phyloP scores from a whole-genome alignment of 2,113 vertebrate genomes.

The Podiceps cristatus region DNA sequence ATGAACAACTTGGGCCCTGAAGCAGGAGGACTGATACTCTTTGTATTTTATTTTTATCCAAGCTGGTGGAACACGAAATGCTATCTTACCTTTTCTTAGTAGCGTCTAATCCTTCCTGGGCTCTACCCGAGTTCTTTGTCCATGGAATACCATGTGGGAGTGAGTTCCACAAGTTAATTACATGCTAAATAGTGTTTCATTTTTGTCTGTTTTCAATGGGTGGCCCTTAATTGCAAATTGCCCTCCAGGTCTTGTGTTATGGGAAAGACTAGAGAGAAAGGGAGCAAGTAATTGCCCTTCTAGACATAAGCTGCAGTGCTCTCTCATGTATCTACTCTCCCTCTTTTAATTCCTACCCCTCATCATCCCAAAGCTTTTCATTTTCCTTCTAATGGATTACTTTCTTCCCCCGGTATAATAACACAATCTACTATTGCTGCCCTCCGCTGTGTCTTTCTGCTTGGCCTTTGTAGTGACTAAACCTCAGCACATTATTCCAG shows the following conservation, averaged over 20 bases:
- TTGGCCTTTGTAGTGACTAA: conserved; percentile 33
- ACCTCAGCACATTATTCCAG: conserved; percentile 1
- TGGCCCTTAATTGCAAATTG: conserved; percentile 50
- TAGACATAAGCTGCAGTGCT: background rate
- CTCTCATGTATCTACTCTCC: background rate
- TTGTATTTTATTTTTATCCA: conserved; percentile 60
- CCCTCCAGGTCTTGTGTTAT: conserved; percentile 34
- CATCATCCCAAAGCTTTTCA: conserved; percentile 31
- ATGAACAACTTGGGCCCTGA: conserved; percentile 51
- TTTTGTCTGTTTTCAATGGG: conserved; percentile 48
- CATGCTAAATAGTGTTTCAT: conserved; percentile 24
- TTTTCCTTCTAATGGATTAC: conserved; percentile 40
- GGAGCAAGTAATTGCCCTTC: conserved; percentile 50
- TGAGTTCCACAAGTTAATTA: conserved; percentile 62
- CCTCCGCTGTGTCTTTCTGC: background rate
- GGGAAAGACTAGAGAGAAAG: conserved; percentile 19
- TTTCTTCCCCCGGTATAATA: conserved; percentile 16
- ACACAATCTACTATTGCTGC: conserved; percentile 6
- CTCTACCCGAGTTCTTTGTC: conserved; percentile 39
- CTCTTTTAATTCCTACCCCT: conserved; percentile 26
- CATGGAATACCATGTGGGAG: conserved; percentile 33
- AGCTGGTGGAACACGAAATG: background rate
- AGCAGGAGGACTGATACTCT: conserved; percentile 44
- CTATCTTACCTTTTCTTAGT: conserved; percentile 27
- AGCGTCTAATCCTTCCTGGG: conserved; percentile 15